phyloP scores from a whole-genome alignment of 1,140 invertebrate species.

The Drosophila takahashii region DNA sequence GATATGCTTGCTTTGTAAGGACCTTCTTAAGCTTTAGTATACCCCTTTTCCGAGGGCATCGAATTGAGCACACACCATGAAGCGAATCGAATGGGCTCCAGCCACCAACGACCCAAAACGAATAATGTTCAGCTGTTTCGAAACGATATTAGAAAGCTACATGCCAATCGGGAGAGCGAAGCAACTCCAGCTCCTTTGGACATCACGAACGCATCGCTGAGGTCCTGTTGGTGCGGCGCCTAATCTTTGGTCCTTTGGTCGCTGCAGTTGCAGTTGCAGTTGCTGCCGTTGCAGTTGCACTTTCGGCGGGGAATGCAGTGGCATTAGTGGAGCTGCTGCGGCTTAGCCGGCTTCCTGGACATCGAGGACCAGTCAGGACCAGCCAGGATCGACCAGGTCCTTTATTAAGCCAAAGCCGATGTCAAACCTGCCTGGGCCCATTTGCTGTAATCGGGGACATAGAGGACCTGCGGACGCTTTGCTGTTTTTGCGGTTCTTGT shows the following conservation, averaged over 20 bases:
- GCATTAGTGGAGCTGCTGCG: slow-evolving; percentile 72
- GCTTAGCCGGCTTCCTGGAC: slow-evolving; percentile 61
- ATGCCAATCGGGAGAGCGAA: slow-evolving; percentile 1
- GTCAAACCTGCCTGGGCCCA: slow-evolving; percentile 51
- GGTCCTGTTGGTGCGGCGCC: slow-evolving; percentile 8
- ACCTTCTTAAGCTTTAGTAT: background rate
- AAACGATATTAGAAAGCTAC: slow-evolving; percentile 34
- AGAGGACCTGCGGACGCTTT: slow-evolving; percentile 29
- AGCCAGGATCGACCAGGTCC: slow-evolving; percentile 28
- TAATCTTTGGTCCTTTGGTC: slow-evolving; percentile 44
- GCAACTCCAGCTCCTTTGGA: background rate
- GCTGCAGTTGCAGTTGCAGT: slow-evolving; percentile 2
- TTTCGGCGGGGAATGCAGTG: slow-evolving; percentile 52
- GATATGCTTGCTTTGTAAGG: background rate
- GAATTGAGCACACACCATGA: slow-evolving; percentile 31
- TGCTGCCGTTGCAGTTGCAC: slow-evolving; percentile 10
- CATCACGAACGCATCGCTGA: slow-evolving; percentile 40
- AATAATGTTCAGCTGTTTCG: slow-evolving; percentile 28
- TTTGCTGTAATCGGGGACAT: slow-evolving; percentile 59
- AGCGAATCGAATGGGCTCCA: slow-evolving; percentile 23
- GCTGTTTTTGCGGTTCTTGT: slow-evolving; percentile 69
- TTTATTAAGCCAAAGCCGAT: slow-evolving; percentile 46
- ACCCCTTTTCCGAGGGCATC: background rate
- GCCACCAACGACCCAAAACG: slow-evolving; percentile 28
- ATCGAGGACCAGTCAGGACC: slow-evolving; percentile 11